phyloP scores from a whole-genome alignment of 2,113 vertebrate species.

The Phaethon lepturus region DNA sequence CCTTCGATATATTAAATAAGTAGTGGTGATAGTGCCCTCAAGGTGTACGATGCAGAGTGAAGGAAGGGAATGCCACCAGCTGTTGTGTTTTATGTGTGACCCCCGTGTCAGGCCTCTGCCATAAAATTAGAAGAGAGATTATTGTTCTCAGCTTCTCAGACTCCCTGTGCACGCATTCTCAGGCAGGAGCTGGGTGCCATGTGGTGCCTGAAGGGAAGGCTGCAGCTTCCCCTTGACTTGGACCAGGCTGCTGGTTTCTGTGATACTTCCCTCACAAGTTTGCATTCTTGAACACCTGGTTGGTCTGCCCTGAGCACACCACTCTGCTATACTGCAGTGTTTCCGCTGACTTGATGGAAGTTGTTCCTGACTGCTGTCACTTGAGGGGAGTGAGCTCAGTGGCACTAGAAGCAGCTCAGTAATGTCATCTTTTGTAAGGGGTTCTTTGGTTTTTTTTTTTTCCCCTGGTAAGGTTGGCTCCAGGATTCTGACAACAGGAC shows the following conservation, averaged over 20 bases:
- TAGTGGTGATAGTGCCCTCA: no score
- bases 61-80: not conserved
- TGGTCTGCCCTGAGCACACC: not conserved
- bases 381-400: not conserved
- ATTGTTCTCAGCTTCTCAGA: not conserved
- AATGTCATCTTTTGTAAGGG: not conserved
- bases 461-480: not conserved
- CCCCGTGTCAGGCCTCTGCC: not conserved
- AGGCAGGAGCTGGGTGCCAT: not conserved
- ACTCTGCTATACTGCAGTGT: not conserved
- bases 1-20: not conserved
- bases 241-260: not conserved
- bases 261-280: not conserved
- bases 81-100: not conserved
- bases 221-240: not conserved
- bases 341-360: not conserved
- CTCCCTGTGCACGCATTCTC: accelerated
- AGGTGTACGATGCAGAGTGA: not conserved
- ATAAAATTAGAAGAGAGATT: not conserved
- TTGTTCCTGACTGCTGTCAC: not conserved
- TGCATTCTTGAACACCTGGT: not conserved
- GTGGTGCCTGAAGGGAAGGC: not conserved
- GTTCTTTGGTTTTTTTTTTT: no score
- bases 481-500: not conserved
- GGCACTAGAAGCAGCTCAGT: not conserved